These are phyloP conservation scores for Cataglyphis livida DNA, from an alignment of 2,888 invertebrate genomes.

Conservation along the genomic window DNA sequence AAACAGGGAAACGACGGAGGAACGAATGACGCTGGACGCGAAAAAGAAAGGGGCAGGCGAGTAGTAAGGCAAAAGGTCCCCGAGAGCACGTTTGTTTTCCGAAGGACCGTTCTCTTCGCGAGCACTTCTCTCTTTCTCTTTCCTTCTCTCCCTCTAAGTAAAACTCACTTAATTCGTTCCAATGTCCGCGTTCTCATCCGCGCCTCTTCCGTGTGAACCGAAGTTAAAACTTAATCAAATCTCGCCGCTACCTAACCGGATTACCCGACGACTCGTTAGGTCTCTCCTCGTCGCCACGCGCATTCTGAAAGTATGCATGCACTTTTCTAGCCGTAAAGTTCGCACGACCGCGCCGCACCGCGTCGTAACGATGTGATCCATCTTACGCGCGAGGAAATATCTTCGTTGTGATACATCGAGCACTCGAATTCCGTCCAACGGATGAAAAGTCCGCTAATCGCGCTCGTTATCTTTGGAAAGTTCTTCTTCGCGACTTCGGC, in stretches of 20 bases:
- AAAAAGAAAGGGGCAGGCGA: conserved; percentile 28
- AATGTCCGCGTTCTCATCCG: conserved; percentile 63
- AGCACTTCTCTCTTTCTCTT: conserved; percentile 43
- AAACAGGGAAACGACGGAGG: conserved; percentile 33
- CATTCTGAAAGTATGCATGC: conserved; percentile 48
- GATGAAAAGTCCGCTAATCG: conserved; percentile 65
- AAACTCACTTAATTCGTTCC: conserved; percentile 80
- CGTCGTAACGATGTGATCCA: conserved; percentile 74
- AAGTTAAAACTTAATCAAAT: conserved; percentile 81
- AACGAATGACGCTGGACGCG: conserved; percentile 48
- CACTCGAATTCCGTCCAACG: conserved; percentile 66
- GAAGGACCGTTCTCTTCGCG: conserved; percentile 60
- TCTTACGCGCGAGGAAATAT: conserved; percentile 71
- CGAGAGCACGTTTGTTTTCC: conserved; percentile 75
- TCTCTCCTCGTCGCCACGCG: conserved; percentile 15
- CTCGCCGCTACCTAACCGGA: conserved; percentile 62
- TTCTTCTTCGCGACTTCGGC: conserved; percentile 57
- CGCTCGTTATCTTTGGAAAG: conserved; percentile 15
- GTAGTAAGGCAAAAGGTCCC: conserved; percentile 67
- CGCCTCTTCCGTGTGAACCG: conserved; percentile 54
- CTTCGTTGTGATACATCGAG: conserved; percentile 70
- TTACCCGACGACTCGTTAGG: conserved; percentile 63
- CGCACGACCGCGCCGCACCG: conserved; percentile 19
- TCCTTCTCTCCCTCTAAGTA: conserved; percentile 58
- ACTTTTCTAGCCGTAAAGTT: conserved; percentile 60